These are phyloP conservation scores for Cliona cf. orientalis DNA, from an alignment of 37 sponge, comb jelly and placozoan genomes.

Conservation along the genomic window DNA sequence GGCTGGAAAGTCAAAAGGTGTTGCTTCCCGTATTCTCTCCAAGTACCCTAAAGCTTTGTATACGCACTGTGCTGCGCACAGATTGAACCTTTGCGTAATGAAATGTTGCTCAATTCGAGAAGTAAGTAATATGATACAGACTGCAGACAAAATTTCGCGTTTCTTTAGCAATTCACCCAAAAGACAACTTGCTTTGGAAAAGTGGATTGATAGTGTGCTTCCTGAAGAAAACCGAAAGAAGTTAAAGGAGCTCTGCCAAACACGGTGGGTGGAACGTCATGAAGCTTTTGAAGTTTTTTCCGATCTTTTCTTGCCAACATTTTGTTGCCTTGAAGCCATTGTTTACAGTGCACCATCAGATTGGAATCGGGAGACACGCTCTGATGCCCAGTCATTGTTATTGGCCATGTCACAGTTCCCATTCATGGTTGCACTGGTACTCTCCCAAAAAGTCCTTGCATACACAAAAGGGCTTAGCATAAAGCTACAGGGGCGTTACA, in stretches of 20 bases:
- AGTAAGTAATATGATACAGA: conserved; percentile 46
- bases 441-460: conserved; percentile 43
- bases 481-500: conserved; percentile 56
- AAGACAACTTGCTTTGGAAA: conserved; percentile 28
- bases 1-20: conserved; percentile 31
- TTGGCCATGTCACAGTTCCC: conserved; percentile 58
- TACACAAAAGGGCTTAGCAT: conserved; percentile 72
- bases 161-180: conserved; percentile 24
- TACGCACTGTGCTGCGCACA: conserved; percentile 49
- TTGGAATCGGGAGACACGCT: conserved; percentile 64
- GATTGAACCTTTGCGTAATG: conserved; percentile 45
- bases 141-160: conserved; percentile 11
- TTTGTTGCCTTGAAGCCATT: conserved; percentile 53
- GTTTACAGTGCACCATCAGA: conserved; percentile 25
- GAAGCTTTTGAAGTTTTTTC: conserved; percentile 39
- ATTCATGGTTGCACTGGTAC: conserved; percentile 52
- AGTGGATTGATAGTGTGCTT: neutral
- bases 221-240: conserved; percentile 4
- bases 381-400: conserved; percentile 63
- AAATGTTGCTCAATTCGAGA: conserved; percentile 24
- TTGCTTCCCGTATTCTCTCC: conserved; percentile 1
- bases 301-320: conserved; percentile 31
- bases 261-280: conserved; percentile 66
- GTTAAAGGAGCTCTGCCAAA: conserved; percentile 69
- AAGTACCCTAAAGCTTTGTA: conserved; percentile 51